These are phyloP conservation scores for Seira sanloemensis DNA, from an alignment of 2,888 invertebrate species.

Conservation along the genomic window DNA sequence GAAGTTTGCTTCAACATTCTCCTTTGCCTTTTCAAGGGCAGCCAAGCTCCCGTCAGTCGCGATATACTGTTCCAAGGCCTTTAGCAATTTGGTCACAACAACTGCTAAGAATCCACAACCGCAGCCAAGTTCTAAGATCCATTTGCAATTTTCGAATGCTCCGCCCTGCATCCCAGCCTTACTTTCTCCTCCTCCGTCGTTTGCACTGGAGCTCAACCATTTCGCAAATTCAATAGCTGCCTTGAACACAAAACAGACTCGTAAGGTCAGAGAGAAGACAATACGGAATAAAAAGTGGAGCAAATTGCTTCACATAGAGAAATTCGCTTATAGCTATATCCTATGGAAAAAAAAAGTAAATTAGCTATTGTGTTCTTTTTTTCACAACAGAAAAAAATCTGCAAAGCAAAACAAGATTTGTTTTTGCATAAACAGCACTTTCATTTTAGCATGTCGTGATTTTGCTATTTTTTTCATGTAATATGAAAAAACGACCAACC, in stretches of 20 bases:
- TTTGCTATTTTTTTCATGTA: too few relatives aligned
- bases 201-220: slow-evolving; percentile 41
- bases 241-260: slow-evolving; percentile 26
- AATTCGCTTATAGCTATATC: too few relatives aligned
- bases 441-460: too few relatives aligned
- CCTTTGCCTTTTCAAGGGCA: slow-evolving; percentile 54
- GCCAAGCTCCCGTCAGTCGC: slow-evolving; percentile 62
- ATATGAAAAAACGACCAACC: too few relatives aligned
- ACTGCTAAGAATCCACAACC: slow-evolving; percentile 66
- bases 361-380: too few relatives aligned
- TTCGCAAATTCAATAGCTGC: slow-evolving; percentile 61
- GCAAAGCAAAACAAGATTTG: too few relatives aligned
- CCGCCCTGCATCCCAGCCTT: too few relatives aligned
- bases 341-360: too few relatives aligned
- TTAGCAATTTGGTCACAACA: slow-evolving; percentile 38
- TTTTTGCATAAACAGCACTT: too few relatives aligned
- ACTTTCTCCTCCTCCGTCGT: slow-evolving; percentile 8
- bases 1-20: slow-evolving; percentile 61
- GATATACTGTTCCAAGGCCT: slow-evolving; percentile 46
- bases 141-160: slow-evolving; percentile 23
- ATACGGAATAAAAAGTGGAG: neutral
- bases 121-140: slow-evolving; percentile 66
- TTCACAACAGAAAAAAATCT: too few relatives aligned
- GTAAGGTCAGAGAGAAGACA: neutral
- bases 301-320: too few relatives aligned